These are phyloP conservation scores for Leptinotarsa rubiginosa DNA, from an alignment of 2,888 invertebrate genomes.

Conservation along the genomic window DNA sequence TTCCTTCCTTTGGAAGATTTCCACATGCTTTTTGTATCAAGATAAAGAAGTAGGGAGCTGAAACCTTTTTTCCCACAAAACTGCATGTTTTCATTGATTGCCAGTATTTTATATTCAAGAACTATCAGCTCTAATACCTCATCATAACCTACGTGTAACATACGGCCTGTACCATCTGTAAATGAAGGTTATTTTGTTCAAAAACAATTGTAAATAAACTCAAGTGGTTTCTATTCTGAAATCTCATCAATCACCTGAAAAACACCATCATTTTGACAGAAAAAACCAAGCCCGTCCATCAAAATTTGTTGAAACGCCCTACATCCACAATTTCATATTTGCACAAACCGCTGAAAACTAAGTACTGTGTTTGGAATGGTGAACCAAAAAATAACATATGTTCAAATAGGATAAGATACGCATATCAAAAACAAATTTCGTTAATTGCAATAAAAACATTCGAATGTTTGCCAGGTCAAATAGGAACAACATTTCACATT, in stretches of 20 bases:
- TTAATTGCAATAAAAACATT: constrained; percentile 62
- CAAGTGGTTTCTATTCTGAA: not conserved
- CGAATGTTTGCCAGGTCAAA: constrained; percentile 58
- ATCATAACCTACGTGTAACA: not conserved
- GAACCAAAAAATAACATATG: constrained; percentile 55
- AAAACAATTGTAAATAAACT: constrained; percentile 5
- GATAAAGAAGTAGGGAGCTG: too few relatives aligned
- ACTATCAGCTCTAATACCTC: not conserved
- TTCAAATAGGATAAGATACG: constrained; percentile 61
- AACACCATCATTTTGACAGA: constrained; percentile 43
- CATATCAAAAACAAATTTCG: constrained; percentile 59
- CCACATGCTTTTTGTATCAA: too few relatives aligned
- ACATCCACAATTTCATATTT: constrained; percentile 8
- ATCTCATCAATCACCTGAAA: constrained; percentile 17
- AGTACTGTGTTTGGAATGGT: constrained; percentile 22
- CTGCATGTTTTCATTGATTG: too few relatives aligned
- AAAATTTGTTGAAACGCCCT: not conserved
- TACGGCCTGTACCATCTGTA: not conserved
- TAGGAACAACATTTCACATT: constrained; percentile 56
- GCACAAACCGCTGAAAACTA: constrained; percentile 23
- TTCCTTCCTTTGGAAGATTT: too few relatives aligned
- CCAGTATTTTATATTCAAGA: too few relatives aligned
- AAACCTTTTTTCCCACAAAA: too few relatives aligned
- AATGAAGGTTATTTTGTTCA: not conserved
- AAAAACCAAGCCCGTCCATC: constrained; percentile 20